Evolutionary conservation across 2,888 invertebrate genomes (phyloP), one percentile per base, ranked within the genome.

Genomic region (Teleiodes luculella): DNA sequence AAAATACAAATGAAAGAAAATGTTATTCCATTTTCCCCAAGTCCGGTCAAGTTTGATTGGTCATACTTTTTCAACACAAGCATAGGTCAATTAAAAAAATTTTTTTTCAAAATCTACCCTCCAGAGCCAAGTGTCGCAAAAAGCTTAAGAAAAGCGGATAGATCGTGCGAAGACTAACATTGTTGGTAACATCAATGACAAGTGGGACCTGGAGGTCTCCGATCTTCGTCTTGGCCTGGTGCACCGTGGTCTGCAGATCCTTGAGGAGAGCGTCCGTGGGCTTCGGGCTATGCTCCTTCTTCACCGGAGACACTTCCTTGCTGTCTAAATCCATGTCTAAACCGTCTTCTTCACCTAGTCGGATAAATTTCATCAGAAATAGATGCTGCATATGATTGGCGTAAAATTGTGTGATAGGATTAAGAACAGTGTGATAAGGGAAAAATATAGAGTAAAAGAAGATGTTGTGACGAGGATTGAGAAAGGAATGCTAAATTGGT

Each of bases 131-230:
- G 8, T 49, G 39, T 18, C 52, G 33, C 49, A 35, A 51, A 14
- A 59, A 50, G 55, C 48, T 3, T 46, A 36, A 68, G 57, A 46
- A 62, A 72, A 82, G 78, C 75, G 65, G 78, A 83, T 69, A 85
- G 85, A 70, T 59, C 85, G 78, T 88, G 86, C 88, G 72, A 59
- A 73, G 70, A 71, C 64, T 62, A 68, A 83, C 88, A 84, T 89
- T 66, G 71, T 78, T 77, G 74, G 78, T 66, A 74, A 80, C 83
- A 80, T 81, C 79, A 76, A 83, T 65, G 64, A 73, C 66, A 64
- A 65, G 43, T 20, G 70, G 80, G 86, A 92, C 92, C 91, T 92
- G 92, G 56, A 92, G 90, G 76, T 92, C 92, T 52, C 92, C 92
- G 58, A 92, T 92, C 83, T 91, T 92, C 65, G 86, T 89, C 79